Evolutionary conservation across 2,797 vertebrate species (phyloP).

Genomic region (Lepus oiostolus): DNA sequence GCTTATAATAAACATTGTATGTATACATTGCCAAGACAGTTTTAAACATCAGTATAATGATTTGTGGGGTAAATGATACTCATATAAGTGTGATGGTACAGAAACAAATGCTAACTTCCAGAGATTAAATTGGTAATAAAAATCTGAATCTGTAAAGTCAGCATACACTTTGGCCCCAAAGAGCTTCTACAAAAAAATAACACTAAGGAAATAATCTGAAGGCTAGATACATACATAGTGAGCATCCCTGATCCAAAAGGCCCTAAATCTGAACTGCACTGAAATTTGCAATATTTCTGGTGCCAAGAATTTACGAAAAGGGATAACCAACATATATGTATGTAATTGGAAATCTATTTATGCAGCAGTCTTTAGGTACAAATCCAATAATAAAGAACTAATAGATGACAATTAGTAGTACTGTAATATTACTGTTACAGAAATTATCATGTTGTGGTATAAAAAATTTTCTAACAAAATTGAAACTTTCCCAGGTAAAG

Average conservation of each 20-base stretch:
- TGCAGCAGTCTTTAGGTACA: not conserved
- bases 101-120: conserved; percentile 7
- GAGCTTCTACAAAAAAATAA: conserved; percentile 28
- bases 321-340: not conserved
- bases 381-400: not conserved
- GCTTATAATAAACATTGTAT: not conserved
- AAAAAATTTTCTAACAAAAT: not conserved
- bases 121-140: not conserved
- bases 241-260: too few relatives aligned
- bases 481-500: not conserved
- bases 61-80: not conserved
- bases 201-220: conserved; percentile 37
- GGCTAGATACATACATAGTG: not conserved
- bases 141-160: not conserved
- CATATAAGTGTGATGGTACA: not conserved
- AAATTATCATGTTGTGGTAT: not conserved
- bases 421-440: not conserved
- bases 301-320: too few relatives aligned
- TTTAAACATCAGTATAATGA: not conserved
- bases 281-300: too few relatives aligned
- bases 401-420: not conserved
- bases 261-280: too few relatives aligned
- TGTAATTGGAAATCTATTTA: not conserved
- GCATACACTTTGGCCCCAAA: not conserved
- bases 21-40: conserved; percentile 9